Conservation (phyloP, 2,797 vertebrate genomes). For the Lophotriccus pileatus region DNA sequence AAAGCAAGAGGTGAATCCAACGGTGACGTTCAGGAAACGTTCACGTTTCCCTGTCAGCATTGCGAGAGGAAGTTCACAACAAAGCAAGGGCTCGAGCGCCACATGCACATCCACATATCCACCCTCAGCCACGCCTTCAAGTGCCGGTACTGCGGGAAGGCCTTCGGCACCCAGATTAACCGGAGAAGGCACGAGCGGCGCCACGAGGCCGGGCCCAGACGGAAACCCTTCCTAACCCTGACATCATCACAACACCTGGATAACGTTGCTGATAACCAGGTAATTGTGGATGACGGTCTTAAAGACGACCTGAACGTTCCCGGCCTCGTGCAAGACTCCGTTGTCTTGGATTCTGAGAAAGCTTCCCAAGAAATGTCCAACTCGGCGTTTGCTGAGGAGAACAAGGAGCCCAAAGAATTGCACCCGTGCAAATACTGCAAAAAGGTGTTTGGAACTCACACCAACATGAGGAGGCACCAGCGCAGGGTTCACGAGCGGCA, state of each 20-base stretch:
- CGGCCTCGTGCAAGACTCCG: constrained; percentile 54
- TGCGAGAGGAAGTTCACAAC: constrained; percentile 94
- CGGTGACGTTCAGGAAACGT: constrained; percentile 79
- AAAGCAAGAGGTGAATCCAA: constrained; percentile 80
- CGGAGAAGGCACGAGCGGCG: constrained; percentile 91
- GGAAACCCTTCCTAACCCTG: constrained; percentile 72
- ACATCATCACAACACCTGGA: constrained; percentile 54
- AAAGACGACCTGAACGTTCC: constrained; percentile 75
- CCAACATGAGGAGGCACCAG: constrained; percentile 96
- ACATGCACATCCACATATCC: constrained; percentile 91
- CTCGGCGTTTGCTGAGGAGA: constrained; percentile 81
- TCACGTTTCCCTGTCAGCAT: constrained; percentile 89
- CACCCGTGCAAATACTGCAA: constrained; percentile 97
- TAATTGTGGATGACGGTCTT: constrained; percentile 48
- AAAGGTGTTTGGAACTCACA: constrained; percentile 97
- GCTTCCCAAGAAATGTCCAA: constrained; percentile 70
- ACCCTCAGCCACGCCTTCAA: constrained; percentile 86
- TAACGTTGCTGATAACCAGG: constrained; percentile 53
- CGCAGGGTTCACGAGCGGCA: constrained; percentile 96
- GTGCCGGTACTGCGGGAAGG: constrained; percentile 93
- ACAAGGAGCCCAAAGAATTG: constrained; percentile 89
- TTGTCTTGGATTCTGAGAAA: constrained; percentile 64
- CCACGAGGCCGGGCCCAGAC: constrained; percentile 89
- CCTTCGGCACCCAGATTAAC: constrained; percentile 95
- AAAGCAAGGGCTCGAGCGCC: constrained; percentile 94